Conservation (phyloP, 2,113 vertebrate species). For the Harpagus bidentatus region DNA sequence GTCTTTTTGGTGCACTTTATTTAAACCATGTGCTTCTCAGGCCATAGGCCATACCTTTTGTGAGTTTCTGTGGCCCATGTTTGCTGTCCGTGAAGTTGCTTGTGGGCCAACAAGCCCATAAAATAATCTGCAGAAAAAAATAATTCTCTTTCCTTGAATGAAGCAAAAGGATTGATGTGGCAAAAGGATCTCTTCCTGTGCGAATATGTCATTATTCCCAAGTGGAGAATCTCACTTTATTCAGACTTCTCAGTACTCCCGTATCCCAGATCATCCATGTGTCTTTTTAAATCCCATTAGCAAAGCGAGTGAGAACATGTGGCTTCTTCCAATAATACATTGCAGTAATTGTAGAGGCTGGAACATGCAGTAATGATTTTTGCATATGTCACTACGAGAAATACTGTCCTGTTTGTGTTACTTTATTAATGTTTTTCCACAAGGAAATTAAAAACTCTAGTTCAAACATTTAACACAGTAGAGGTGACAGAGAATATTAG, state of each 20-base stretch:
- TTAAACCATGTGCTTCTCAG: background rate
- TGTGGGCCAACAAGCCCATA: background rate
- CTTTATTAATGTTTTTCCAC: constrained; percentile 40
- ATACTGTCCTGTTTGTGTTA: background rate
- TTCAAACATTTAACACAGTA: background rate
- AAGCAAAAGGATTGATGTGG: background rate
- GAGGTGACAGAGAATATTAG: constrained; percentile 18
- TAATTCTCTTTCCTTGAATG: background rate
- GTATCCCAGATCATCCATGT: background rate
- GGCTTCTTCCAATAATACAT: background rate
- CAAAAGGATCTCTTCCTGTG: background rate
- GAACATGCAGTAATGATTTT: constrained; percentile 24
- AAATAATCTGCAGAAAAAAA: background rate
- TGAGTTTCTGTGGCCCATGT: background rate
- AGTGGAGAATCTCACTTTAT: background rate
- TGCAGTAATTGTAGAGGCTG: background rate
- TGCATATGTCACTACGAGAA: constrained; percentile 19
- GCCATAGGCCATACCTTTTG: background rate
- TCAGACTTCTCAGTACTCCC: background rate
- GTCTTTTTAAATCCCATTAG: background rate
- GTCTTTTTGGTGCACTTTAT: background rate
- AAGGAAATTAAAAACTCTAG: constrained; percentile 46
- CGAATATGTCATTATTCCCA: background rate
- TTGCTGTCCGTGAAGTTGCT: background rate
- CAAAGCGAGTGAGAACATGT: background rate